Evolutionary conservation across 2,888 invertebrate genomes (phyloP), one percentile per base, ranked within the genome.

Genomic region (Mimas tiliae): DNA sequence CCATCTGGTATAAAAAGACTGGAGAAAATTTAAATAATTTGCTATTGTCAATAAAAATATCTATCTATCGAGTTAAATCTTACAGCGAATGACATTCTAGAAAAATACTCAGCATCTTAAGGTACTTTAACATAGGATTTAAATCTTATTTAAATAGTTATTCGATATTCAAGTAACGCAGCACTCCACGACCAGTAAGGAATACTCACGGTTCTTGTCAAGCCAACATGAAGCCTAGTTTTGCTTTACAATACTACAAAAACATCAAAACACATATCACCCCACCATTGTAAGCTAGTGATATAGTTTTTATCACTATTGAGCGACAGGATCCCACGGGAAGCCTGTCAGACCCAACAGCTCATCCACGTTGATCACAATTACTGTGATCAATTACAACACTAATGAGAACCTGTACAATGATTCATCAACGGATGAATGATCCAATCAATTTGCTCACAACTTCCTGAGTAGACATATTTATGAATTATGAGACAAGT

Each of bases 271-370:
- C 47, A 48, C 6, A 7, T 12, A 9, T 45, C 45, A 45, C 45
- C 1, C 45, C 14, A 52, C 3, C 51, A 27, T 52, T 52, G 16
- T 19, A 19, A 12, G n/a, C 27, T 27, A 11, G 9, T 16, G n/a
- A 38, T 19, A 16, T 19, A 58, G 55, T 58, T 58, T 58, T 58
- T 38, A 16, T 8, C 16, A 19, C 12, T 4, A 48, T 6, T 19
- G 38, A 58, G n/a, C 7, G 55, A 58, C 55, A 58, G 6, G 38
- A 38, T 58, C 55, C 55, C 55, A 58, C 55, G 55, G 55, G 55
- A 58, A 58, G 55, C 11, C 38, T 55, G 33, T 58, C 48, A 48
- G 16, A 4, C 34, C 38, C 19, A 19, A 16, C 16, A 16, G 11
- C 16, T 58, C 55, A 19, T 58, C 48, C 48, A 3, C 16, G 1